Conservation (phyloP, 2,797 vertebrate genomes). For the Dermochelys coriacea region DNA sequence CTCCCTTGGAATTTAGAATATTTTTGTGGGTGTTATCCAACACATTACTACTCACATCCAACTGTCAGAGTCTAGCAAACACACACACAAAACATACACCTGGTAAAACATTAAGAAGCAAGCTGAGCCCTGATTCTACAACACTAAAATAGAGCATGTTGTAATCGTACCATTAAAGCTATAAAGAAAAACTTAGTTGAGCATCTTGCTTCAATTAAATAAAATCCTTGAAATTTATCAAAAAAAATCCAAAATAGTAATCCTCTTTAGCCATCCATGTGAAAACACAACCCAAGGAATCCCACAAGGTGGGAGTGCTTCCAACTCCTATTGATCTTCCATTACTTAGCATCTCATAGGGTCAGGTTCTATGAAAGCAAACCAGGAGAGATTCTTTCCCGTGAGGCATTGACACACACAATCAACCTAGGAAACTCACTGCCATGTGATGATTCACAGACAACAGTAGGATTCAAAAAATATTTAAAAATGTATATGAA, state of each 20-base stretch:
- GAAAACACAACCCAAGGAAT: neutral
- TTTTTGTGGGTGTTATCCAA: neutral
- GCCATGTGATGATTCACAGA: neutral
- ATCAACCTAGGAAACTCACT: neutral
- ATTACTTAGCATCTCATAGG: neutral
- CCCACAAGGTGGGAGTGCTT: neutral
- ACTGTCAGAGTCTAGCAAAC: neutral
- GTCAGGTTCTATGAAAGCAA: neutral
- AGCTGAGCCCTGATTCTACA: too few species aligned
- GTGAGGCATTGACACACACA: neutral
- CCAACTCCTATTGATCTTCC: neutral
- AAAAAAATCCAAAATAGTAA: too few species aligned
- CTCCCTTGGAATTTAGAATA: neutral
- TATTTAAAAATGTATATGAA: neutral
- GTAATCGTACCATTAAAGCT: too few species aligned
- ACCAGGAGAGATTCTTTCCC: neutral
- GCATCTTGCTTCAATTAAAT: too few species aligned
- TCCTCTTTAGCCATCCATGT: neutral
- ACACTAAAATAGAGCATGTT: too few species aligned
- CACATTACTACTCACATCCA: neutral
- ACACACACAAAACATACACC: neutral
- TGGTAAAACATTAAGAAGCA: too few species aligned
- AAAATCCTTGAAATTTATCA: too few species aligned
- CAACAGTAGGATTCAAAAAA: neutral
- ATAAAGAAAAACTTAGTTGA: too few species aligned